Base-by-base conservation (phyloP, 2,113 vertebrate species). In the Sinocyclocheilus anshuiensis region DNA sequence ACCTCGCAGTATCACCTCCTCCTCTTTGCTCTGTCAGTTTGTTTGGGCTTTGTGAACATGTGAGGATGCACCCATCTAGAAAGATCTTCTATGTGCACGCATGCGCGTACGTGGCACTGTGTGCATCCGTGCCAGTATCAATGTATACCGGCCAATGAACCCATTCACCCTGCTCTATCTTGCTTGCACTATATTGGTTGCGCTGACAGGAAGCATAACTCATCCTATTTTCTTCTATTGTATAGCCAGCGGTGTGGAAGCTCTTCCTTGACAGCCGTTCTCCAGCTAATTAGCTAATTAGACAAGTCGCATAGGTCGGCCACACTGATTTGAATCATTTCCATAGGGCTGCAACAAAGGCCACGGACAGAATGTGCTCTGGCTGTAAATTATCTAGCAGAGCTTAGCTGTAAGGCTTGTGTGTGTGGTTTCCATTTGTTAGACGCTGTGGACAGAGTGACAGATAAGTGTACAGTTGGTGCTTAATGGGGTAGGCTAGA, bases 231-330 rank as follows among this genome's bases (percentile, higher is more conserved):
- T 36, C 57, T 83, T 78, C 61, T 87, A 53, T 59, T 42, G 39
- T 67, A 65, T 20, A 53, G 48, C 50, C 76, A 57, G 76, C n/a
- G 24, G 80, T 85, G 79, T 78, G 75, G 81, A 65, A 63, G 83
- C 87, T 88, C 59, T 39, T 80, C 57, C 15, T 63, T 61, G 55
- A 86, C 83, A 78, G 86, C 81, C n/a, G n/a, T 86, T 79, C 88
- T 89, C 77, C 11, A 85, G 81, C 87, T 89, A 88, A 89, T 90
- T 90, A 84, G 84, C 80, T 87, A 87, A 89, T 89, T 87, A 89
- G 84, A 77, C 79, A 79, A 42, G 63, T 69, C 16, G 13, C 81
- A 79, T 74, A 83, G 84, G 39, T 79, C 53, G 48, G 71, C 77
- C 53, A 16, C 45, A 77, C 72, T 61, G n/a, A 87, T 80, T 81